phyloP scores from a whole-genome alignment of 2,888 invertebrate species.

The Eurois occulta region DNA sequence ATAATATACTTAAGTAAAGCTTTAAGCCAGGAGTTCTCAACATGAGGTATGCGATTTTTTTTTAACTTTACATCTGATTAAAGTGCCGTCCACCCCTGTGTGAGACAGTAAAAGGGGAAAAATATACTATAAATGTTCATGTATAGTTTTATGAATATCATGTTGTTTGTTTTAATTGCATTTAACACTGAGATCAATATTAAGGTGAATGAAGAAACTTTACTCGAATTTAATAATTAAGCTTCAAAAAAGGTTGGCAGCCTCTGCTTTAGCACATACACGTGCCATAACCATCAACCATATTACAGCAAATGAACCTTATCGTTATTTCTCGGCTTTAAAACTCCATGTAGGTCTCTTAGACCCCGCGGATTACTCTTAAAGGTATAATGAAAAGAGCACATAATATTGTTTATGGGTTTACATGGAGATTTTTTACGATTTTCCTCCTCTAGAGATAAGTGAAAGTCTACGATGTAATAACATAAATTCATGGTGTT shows the following conservation, averaged over 20 bases:
- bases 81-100: background rate
- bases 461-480: slow-evolving; percentile 57
- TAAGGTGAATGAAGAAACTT: background rate
- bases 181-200: background rate
- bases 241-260: background rate
- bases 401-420: slow-evolving; percentile 51
- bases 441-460: slow-evolving; percentile 44
- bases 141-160: background rate
- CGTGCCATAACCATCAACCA: slow-evolving; percentile 10
- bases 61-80: background rate
- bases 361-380: slow-evolving; percentile 45
- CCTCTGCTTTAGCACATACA: slow-evolving; percentile 17
- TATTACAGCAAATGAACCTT: slow-evolving; percentile 43
- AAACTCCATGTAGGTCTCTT: slow-evolving; percentile 33
- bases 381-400: slow-evolving; percentile 44
- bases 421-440: slow-evolving; percentile 56
- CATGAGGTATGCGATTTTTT: background rate
- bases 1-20: slow-evolving; percentile 26
- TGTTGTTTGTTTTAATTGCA: background rate
- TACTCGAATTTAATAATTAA: background rate
- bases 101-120: background rate
- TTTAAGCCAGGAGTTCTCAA: slow-evolving; percentile 17
- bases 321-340: slow-evolving; percentile 42
- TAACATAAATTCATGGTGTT: slow-evolving; percentile 52
- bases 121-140: background rate